Evolutionary conservation across 2,113 vertebrate genomes (phyloP).

Genomic region (Urocolius indicus): DNA sequence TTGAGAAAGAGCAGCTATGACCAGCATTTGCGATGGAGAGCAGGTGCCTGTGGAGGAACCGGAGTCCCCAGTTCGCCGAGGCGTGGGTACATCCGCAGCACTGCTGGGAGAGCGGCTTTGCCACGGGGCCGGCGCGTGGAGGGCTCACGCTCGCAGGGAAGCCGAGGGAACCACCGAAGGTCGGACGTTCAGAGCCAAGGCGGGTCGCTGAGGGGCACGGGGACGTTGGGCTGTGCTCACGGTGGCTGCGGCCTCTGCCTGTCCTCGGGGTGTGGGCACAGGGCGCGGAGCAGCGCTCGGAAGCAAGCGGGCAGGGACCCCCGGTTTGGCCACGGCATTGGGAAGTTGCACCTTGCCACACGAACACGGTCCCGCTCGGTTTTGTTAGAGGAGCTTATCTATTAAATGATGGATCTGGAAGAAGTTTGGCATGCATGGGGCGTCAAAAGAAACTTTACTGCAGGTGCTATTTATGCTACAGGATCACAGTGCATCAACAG

Average conservation of each 20-base stretch:
- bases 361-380: conserved; percentile 37
- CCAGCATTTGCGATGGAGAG: neutral
- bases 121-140: neutral
- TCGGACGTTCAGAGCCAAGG: neutral
- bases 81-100: neutral
- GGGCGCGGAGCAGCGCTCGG: conserved; percentile 1
- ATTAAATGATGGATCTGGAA: conserved; percentile 52
- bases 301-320: conserved; percentile 82
- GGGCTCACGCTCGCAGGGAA: neutral
- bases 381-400: conserved; percentile 25
- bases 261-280: neutral
- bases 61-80: neutral
- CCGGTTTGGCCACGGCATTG: conserved; percentile 78
- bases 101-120: neutral
- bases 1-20: neutral
- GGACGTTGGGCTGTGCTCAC: neutral
- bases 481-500: conserved; percentile 81
- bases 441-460: conserved; percentile 54
- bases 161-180: neutral
- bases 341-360: conserved; percentile 51
- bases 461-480: conserved; percentile 58
- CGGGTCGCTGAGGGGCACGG: conserved; percentile 42
- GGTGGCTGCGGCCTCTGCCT: conserved; percentile 55
- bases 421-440: conserved; percentile 88
- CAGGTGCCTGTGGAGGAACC: neutral